Evolutionary conservation across 2,113 vertebrate genomes (phyloP).

Genomic region (Dasypus novemcinctus): DNA sequence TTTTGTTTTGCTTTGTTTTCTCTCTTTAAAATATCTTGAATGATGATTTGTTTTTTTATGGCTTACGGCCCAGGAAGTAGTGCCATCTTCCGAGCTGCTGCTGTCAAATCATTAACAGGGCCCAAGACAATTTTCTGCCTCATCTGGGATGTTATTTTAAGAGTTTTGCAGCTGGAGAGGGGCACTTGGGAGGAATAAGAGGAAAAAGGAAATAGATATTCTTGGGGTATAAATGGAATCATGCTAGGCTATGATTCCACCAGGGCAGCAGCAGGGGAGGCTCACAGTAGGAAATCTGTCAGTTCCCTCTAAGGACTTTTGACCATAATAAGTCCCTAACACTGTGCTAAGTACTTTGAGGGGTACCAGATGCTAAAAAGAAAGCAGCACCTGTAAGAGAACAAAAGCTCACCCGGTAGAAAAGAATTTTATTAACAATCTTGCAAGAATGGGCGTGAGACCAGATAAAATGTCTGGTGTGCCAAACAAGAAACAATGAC

Average conservation of each 20-base stretch:
- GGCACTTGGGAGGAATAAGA: background rate
- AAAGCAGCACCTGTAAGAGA: too few species aligned
- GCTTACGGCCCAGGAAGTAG: background rate
- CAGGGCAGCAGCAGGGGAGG: background rate
- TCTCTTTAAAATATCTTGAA: background rate
- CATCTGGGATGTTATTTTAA: background rate
- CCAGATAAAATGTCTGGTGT: too few species aligned
- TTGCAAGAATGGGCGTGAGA: too few species aligned
- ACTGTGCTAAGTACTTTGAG: background rate
- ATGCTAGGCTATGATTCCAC: background rate
- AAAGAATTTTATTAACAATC: too few species aligned
- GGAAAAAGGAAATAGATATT: background rate
- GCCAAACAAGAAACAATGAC: too few species aligned
- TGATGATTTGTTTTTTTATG: background rate
- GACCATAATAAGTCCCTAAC: background rate
- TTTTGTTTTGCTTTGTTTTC: background rate
- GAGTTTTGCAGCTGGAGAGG: background rate
- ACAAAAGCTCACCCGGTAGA: too few species aligned
- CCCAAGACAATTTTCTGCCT: background rate
- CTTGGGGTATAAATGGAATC: background rate
- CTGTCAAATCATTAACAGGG: background rate
- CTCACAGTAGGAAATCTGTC: background rate
- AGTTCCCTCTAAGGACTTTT: background rate
- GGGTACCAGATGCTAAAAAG: background rate
- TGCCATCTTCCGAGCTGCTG: background rate